Evolutionary conservation across 2,113 vertebrate species (phyloP).

Genomic region (Danionella cerebrum): DNA sequence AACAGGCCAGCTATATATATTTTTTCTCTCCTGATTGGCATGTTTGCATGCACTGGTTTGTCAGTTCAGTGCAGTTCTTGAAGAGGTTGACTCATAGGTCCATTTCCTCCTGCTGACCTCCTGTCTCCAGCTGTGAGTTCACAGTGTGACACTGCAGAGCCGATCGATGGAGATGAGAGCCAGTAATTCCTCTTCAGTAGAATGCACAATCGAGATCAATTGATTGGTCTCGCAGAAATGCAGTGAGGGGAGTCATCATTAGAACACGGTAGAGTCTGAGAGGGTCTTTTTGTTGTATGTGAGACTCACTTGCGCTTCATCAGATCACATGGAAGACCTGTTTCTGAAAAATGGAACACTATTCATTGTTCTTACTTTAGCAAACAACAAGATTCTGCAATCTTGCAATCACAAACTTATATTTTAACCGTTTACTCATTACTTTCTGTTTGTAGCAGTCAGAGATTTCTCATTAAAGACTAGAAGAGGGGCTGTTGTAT

Average conservation of each 20-base stretch:
- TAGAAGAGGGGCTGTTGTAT: conserved; percentile 28
- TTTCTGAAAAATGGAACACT: too few relatives aligned
- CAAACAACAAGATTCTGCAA: too few relatives aligned
- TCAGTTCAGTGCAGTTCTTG: not conserved
- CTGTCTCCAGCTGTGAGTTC: not conserved
- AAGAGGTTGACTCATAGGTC: not conserved
- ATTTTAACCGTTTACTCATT: conserved; percentile 1
- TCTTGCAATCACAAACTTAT: not conserved
- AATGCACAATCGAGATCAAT: conserved; percentile 12
- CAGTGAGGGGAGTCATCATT: conserved; percentile 19
- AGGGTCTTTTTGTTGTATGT: not conserved
- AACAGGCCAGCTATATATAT: too few relatives aligned
- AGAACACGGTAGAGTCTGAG: conserved; percentile 1
- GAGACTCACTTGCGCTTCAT: not conserved
- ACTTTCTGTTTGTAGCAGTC: conserved; percentile 18
- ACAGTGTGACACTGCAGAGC: not conserved
- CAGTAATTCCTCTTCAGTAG: conserved; percentile 5
- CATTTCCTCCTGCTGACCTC: conserved; percentile 11
- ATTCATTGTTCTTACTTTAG: too few relatives aligned
- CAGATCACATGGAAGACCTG: too few relatives aligned
- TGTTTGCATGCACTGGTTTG: not conserved
- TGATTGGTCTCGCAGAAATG: not conserved
- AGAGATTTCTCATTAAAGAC: conserved; percentile 24
- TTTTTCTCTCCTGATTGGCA: not conserved
- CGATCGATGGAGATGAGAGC: not conserved